Percentiles rank a stretch among this genome's conserved stretches.
Evolutionary conservation across 2,797 vertebrate genomes (phyloP).

Genomic region (Parauchenoglanis ngamensis): DNA sequence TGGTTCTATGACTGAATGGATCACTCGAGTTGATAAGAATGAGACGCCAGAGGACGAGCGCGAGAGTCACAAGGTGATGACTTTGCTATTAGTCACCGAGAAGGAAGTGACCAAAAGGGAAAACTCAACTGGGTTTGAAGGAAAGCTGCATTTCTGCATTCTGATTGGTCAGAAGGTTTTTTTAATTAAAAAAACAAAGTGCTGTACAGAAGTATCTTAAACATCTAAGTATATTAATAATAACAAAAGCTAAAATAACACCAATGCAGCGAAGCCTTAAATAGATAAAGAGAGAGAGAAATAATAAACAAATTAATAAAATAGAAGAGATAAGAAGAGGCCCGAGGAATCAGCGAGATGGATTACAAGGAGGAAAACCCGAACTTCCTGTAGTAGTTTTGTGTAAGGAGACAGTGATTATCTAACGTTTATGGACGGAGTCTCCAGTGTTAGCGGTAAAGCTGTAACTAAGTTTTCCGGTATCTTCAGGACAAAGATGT

Average conservation of each 20-base stretch:
- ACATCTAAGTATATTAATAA: background rate
- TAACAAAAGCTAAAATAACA: background rate
- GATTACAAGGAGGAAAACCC: background rate
- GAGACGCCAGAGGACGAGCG: background rate
- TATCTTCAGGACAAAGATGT: background rate
- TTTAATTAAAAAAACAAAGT: background rate
- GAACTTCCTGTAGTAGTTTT: background rate
- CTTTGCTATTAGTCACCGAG: background rate
- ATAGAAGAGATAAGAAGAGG: background rate
- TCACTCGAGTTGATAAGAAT: background rate
- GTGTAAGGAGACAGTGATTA: background rate
- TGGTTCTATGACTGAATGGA: too few species aligned
- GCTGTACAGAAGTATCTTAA: background rate
- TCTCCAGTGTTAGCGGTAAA: background rate
- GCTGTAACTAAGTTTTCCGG: too few species aligned
- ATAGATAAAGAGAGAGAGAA: background rate
- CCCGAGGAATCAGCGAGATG: background rate
- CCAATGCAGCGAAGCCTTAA: background rate
- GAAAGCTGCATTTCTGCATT: background rate
- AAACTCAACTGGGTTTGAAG: background rate
- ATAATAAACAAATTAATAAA: background rate
- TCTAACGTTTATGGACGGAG: background rate
- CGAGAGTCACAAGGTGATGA: background rate
- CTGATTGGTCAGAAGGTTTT: background rate
- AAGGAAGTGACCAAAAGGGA: background rate